Evolutionary conservation across 2,797 vertebrate species (phyloP).

Genomic region (Lepilemur septentrionalis): DNA sequence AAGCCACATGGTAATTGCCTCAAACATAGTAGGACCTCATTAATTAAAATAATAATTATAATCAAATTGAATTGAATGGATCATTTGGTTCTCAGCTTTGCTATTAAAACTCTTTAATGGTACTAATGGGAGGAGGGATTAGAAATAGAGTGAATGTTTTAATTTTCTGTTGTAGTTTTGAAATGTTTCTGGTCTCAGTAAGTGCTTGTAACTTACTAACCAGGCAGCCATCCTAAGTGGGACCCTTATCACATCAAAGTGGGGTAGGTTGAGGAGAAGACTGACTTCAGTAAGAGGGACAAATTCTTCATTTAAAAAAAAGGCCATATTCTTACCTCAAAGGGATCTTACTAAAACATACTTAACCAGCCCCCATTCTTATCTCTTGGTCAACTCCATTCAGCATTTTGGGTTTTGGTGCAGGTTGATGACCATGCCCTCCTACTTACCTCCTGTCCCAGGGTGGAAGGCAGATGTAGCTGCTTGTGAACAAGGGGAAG

Average conservation of each 20-base stretch:
- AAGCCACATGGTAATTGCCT: not conserved
- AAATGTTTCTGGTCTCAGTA: not conserved
- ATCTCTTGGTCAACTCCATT: not conserved
- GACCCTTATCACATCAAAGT: not conserved
- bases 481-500: not conserved
- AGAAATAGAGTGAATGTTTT: not conserved
- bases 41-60: slow-evolving; percentile 37
- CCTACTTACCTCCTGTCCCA: not conserved
- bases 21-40: slow-evolving; percentile 31
- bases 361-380: not conserved
- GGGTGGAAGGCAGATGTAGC: not conserved
- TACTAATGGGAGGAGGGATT: not conserved
- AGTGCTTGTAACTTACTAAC: not conserved
- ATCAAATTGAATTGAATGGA: not conserved
- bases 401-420: not conserved
- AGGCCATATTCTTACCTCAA: not conserved
- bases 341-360: not conserved
- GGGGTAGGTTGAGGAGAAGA: not conserved
- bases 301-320: not conserved
- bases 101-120: not conserved
- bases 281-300: not conserved
- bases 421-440: not conserved
- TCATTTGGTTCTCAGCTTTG: slow-evolving; percentile 1
- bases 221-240: not conserved
- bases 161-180: not conserved